phyloP scores from a whole-genome alignment of 1,140 invertebrate species.

The Stenopsyche tienmushanensis region DNA sequence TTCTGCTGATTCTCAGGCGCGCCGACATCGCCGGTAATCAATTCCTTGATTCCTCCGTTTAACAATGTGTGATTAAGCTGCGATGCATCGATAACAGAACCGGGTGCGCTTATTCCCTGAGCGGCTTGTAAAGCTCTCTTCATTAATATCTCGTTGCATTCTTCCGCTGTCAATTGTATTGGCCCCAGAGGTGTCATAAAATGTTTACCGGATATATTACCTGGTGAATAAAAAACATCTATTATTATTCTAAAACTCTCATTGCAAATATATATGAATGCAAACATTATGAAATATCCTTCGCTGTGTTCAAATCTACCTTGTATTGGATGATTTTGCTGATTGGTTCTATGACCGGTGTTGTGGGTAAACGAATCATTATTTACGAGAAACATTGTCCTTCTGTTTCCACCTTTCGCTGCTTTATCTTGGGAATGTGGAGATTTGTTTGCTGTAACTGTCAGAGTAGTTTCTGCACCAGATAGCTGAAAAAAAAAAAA shows the following conservation, averaged over 20 bases:
- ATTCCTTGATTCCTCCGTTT: slow-evolving; percentile 49
- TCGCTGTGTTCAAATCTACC: too few species aligned
- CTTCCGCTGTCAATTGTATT: slow-evolving; percentile 70
- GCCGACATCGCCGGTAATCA: slow-evolving; percentile 45
- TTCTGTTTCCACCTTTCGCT: slow-evolving; percentile 39
- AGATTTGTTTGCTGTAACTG: slow-evolving; percentile 54
- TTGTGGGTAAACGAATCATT: slow-evolving; percentile 51
- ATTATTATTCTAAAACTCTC: not conserved
- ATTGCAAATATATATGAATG: too few species aligned
- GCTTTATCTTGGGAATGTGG: slow-evolving; percentile 56
- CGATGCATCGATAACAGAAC: slow-evolving; percentile 53
- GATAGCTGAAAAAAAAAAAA: slow-evolving; percentile 41
- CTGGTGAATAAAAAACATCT: slow-evolving; percentile 15
- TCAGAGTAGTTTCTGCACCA: slow-evolving; percentile 52
- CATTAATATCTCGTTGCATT: slow-evolving; percentile 76
- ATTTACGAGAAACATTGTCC: slow-evolving; percentile 55
- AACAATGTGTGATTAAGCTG: slow-evolving; percentile 52
- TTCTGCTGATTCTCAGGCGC: slow-evolving; percentile 47
- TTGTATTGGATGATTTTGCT: slow-evolving; percentile 55
- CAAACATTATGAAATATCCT: too few species aligned
- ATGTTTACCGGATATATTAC: slow-evolving; percentile 47
- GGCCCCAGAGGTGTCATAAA: slow-evolving; percentile 69
- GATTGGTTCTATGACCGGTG: slow-evolving; percentile 48
- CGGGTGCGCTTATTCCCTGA: slow-evolving; percentile 48
- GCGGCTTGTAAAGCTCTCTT: slow-evolving; percentile 60